Percentiles rank a stretch among this genome's conserved stretches.
Conservation (phyloP, 2,797 vertebrate species). For the Sebastes matsubarae region DNA sequence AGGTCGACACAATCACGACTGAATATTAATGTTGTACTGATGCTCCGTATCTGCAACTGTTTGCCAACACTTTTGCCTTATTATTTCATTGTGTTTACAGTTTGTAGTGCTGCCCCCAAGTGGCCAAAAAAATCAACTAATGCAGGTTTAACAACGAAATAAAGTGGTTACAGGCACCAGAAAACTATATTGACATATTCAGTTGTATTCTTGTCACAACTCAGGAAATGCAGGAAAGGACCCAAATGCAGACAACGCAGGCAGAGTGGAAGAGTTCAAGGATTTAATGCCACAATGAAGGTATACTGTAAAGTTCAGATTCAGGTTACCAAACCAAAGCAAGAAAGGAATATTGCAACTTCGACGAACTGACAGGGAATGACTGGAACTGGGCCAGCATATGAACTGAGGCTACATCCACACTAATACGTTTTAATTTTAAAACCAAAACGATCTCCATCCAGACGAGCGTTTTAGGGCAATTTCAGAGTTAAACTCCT, state of each 20-base stretch:
- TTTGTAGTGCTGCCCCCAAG: not conserved
- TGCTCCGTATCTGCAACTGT: not conserved
- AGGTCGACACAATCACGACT: not conserved
- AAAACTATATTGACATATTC: not conserved
- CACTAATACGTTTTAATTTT: no score
- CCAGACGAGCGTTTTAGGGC: no score
- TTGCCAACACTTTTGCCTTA: not conserved
- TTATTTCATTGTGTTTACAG: not conserved
- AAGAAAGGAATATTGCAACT: not conserved
- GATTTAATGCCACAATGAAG: not conserved
- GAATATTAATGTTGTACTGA: not conserved
- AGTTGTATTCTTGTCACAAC: not conserved
- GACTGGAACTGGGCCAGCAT: not conserved
- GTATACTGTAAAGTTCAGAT: not conserved
- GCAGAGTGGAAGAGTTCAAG: not conserved
- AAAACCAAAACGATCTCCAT: no score
- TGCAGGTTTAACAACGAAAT: not conserved
- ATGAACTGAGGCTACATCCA: not conserved
- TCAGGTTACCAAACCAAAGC: not conserved
- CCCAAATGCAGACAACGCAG: not conserved
- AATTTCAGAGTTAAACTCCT: no score
- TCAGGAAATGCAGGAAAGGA: not conserved
- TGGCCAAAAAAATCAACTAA: conserved; percentile 1
- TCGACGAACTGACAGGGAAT: not conserved
- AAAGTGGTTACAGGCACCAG: not conserved